Evolutionary conservation across 2,888 invertebrate species (phyloP).

Genomic region (Gisinianus flammeolus): DNA sequence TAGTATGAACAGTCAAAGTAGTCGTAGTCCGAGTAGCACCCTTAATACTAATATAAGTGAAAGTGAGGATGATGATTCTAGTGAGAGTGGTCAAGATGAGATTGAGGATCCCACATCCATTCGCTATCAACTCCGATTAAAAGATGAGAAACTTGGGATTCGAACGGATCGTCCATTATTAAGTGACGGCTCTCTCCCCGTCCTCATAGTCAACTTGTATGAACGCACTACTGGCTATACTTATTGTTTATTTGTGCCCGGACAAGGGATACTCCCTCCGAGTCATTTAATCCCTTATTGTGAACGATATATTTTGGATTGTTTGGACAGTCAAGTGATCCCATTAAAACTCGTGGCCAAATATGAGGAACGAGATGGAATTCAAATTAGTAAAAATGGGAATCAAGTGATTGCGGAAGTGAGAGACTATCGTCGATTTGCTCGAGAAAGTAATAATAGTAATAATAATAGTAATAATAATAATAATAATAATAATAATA

Average conservation of each 20-base stretch:
- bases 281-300: constrained; percentile 55
- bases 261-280: constrained; percentile 43
- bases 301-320: constrained; percentile 53
- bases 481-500: not conserved
- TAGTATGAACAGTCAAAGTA: not conserved
- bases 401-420: constrained; percentile 53
- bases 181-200: constrained; percentile 28
- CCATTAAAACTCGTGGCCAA: constrained; percentile 49
- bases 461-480: constrained; percentile 12
- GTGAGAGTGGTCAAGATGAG: not conserved
- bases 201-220: constrained; percentile 54
- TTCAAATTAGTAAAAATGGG: constrained; percentile 45
- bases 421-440: constrained; percentile 53
- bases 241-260: constrained; percentile 44
- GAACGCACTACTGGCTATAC: constrained; percentile 52
- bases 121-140: not conserved
- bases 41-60: not conserved
- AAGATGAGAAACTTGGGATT: not conserved
- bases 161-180: constrained; percentile 1
- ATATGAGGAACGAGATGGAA: constrained; percentile 45
- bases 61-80: not conserved
- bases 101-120: not conserved
- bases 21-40: not conserved
- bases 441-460: not conserved
- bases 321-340: constrained; percentile 42